phyloP scores from a whole-genome alignment of 2,888 invertebrate genomes.

The Laothoe populi region DNA sequence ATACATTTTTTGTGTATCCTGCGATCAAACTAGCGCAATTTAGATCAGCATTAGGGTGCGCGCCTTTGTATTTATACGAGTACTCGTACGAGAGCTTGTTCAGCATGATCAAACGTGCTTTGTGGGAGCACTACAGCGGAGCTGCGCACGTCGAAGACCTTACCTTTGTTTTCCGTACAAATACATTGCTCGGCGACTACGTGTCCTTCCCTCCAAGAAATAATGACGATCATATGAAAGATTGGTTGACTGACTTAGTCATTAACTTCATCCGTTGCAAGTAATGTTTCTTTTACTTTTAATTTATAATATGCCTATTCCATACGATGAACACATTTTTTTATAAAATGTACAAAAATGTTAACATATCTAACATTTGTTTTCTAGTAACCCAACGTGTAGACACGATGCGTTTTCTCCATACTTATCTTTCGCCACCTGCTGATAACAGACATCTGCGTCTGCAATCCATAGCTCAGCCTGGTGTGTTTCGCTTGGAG shows the following conservation, averaged over 20 bases:
- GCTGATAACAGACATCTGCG: not conserved
- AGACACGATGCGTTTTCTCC: conserved; percentile 19
- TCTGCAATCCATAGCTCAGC: conserved; percentile 11
- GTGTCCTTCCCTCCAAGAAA: conserved; percentile 33
- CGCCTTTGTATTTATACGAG: conserved; percentile 71
- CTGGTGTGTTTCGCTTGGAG: conserved; percentile 6
- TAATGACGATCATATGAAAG: conserved; percentile 41
- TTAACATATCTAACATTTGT: not conserved
- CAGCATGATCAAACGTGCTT: conserved; percentile 60
- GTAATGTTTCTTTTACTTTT: conserved; percentile 32
- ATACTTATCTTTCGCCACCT: conserved; percentile 27
- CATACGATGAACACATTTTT: too few species aligned
- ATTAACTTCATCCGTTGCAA: conserved; percentile 41
- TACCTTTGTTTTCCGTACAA: conserved; percentile 60
- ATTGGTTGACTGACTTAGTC: conserved; percentile 39
- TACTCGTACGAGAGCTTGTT: conserved; percentile 69
- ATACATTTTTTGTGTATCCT: conserved; percentile 40
- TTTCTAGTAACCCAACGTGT: conserved; percentile 29
- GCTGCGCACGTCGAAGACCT: conserved; percentile 72
- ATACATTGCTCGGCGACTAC: conserved; percentile 32
- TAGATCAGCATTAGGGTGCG: conserved; percentile 35
- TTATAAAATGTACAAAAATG: not conserved
- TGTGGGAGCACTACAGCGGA: conserved; percentile 52
- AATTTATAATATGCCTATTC: too few species aligned
- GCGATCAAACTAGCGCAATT: conserved; percentile 36